Percentiles rank a stretch among this genome's conserved stretches.
Evolutionary conservation across 1,140 invertebrate species (phyloP).

Genomic region (Drosophila eugracilis): DNA sequence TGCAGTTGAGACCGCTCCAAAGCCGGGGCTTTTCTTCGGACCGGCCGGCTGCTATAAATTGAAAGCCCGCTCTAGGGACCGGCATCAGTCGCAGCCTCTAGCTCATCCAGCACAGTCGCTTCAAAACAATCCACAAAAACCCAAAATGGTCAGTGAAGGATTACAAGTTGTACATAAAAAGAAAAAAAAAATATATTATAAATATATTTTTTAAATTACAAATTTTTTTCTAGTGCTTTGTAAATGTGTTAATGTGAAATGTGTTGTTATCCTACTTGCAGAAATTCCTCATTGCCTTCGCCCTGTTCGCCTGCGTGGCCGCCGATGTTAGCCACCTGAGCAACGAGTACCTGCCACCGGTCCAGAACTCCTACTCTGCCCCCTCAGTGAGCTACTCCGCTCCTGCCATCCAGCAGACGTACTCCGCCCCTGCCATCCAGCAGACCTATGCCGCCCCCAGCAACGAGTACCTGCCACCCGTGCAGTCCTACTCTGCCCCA

Average conservation of each 20-base stretch:
- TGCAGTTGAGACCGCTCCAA: slow-evolving; percentile 38
- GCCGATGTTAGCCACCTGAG: slow-evolving; percentile 81
- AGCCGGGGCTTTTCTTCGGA: slow-evolving; percentile 37
- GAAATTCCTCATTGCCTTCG: slow-evolving; percentile 83
- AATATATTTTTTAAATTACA: slow-evolving; percentile 3
- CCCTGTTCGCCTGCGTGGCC: slow-evolving; percentile 72
- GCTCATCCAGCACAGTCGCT: slow-evolving; percentile 75
- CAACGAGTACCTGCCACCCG: slow-evolving; percentile 7
- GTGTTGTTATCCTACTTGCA: slow-evolving; percentile 47
- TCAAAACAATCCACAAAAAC: slow-evolving; percentile 14
- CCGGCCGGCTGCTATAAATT: slow-evolving; percentile 74
- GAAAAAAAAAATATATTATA: not conserved
- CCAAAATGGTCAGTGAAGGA: slow-evolving; percentile 72
- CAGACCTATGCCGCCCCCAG: slow-evolving; percentile 24
- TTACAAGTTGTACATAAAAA: slow-evolving; percentile 2
- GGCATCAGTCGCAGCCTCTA: slow-evolving; percentile 82
- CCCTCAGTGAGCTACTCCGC: slow-evolving; percentile 31
- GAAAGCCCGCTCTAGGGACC: slow-evolving; percentile 69
- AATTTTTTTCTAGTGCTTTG: slow-evolving; percentile 16
- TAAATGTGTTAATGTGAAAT: slow-evolving; percentile 34
- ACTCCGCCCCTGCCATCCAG: slow-evolving; percentile 38
- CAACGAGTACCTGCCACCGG: slow-evolving; percentile 72
- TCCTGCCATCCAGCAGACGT: slow-evolving; percentile 14
- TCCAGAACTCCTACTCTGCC: slow-evolving; percentile 35
- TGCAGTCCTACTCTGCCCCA: slow-evolving; percentile 26